Evolutionary conservation across 2,888 invertebrate species (phyloP).

Genomic region (Tuberolachnus salignus): DNA sequence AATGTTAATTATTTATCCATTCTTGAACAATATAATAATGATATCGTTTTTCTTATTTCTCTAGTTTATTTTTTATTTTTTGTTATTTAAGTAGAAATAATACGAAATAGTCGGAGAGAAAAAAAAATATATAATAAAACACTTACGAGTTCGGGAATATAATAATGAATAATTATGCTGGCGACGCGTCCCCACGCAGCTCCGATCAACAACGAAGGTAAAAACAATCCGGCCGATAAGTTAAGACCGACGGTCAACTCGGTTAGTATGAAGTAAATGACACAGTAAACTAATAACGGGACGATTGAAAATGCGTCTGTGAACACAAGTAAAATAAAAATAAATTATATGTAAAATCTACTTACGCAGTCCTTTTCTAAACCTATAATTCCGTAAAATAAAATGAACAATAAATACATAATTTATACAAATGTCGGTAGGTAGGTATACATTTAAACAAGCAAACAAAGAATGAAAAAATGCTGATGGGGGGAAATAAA

Average conservation of each 20-base stretch:
- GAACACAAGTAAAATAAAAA: conserved; percentile 28
- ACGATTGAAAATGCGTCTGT: conserved; percentile 61
- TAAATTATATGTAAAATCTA: not conserved
- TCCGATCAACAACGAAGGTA: conserved; percentile 69
- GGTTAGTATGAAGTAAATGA: conserved; percentile 67
- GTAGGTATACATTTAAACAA: too few species aligned
- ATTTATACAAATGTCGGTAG: too few species aligned
- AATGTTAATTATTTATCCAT: too few species aligned
- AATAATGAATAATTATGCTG: conserved; percentile 64
- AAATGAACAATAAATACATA: not conserved
- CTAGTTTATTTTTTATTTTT: too few species aligned
- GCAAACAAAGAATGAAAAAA: too few species aligned
- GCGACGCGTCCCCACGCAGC: conserved; percentile 71
- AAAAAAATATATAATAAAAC: not conserved
- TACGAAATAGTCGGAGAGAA: too few species aligned
- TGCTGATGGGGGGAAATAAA: too few species aligned
- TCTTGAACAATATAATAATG: too few species aligned
- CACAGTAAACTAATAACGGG: conserved; percentile 65
- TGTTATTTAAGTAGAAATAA: too few species aligned
- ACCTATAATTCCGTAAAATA: not conserved
- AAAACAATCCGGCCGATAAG: conserved; percentile 70
- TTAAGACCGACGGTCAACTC: conserved; percentile 70
- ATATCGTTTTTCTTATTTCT: too few species aligned
- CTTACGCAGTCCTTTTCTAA: not conserved
- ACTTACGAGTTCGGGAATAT: conserved; percentile 61